Evolutionary conservation across 2,113 vertebrate species (phyloP).

Genomic region (Grammomys surdaster): DNA sequence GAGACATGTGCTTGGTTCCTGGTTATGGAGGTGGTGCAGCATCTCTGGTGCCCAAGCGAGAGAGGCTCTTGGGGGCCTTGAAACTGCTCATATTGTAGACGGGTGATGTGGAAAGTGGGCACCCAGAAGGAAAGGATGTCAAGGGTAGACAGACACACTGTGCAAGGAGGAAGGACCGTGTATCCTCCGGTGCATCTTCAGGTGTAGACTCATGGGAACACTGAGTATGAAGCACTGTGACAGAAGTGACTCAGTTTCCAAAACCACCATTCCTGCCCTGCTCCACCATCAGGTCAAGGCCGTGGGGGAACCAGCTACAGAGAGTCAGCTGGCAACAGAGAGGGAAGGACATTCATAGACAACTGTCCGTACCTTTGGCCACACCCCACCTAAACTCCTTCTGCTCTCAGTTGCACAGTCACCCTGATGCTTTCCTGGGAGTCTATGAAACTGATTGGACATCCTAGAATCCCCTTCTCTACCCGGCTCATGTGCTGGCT

Average conservation of each 20-base stretch:
- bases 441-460: background rate
- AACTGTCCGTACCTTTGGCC: too few relatives aligned
- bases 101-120: too few relatives aligned
- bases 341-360: too few relatives aligned
- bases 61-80: background rate
- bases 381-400: background rate
- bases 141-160: background rate
- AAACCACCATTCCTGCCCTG: rapidly evolving
- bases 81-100: background rate
- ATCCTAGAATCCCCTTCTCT: rapidly evolving
- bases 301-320: background rate
- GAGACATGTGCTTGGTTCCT: background rate
- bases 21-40: background rate
- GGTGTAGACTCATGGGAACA: background rate
- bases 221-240: rapidly evolving
- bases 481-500: background rate
- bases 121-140: too few relatives aligned
- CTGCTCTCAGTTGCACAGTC: rapidly evolving
- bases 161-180: background rate
- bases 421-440: background rate
- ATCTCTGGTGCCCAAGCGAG: background rate
- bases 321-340: background rate
- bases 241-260: background rate
- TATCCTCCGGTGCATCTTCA: background rate
- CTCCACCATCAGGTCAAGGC: too few relatives aligned